phyloP scores from a whole-genome alignment of 2,797 vertebrate genomes.

The Centroberyx gerrardi region DNA sequence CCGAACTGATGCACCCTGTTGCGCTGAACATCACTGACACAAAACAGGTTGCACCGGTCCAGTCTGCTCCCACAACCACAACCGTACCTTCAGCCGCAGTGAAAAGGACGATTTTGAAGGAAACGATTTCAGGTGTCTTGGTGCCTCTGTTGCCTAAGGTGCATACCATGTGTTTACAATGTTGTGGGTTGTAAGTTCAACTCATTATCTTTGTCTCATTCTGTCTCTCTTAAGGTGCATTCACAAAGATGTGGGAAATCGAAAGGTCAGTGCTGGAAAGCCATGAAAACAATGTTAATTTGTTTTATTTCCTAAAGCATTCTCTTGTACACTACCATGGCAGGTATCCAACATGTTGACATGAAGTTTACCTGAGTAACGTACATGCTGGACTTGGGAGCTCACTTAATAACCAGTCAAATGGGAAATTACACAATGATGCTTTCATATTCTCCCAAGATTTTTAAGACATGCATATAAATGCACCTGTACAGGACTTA shows the following conservation, averaged over 20 bases:
- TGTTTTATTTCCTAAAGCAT: no score
- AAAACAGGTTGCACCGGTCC: slow-evolving; percentile 5
- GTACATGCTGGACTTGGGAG: slow-evolving; percentile 1
- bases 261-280: background rate
- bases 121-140: background rate
- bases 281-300: background rate
- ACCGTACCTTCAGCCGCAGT: background rate
- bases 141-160: background rate
- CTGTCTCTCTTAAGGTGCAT: background rate
- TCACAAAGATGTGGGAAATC: background rate
- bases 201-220: no score
- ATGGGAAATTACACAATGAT: background rate
- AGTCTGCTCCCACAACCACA: background rate
- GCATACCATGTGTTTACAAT: background rate
- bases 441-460: slow-evolving; percentile 2
- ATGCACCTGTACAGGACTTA: background rate
- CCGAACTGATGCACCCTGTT: slow-evolving; percentile 26
- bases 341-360: no score
- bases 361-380: slow-evolving; percentile 20
- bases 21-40: background rate
- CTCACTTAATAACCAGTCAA: no score
- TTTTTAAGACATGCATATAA: slow-evolving; percentile 17
- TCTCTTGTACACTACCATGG: no score
- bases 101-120: background rate
- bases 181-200: background rate